A percentile compares a stretch with the other conserved stretches of the same genome.
These are phyloP conservation scores for Hydropotes inermis DNA, from an alignment of 2,113 vertebrate genomes.

Conservation along the genomic window DNA sequence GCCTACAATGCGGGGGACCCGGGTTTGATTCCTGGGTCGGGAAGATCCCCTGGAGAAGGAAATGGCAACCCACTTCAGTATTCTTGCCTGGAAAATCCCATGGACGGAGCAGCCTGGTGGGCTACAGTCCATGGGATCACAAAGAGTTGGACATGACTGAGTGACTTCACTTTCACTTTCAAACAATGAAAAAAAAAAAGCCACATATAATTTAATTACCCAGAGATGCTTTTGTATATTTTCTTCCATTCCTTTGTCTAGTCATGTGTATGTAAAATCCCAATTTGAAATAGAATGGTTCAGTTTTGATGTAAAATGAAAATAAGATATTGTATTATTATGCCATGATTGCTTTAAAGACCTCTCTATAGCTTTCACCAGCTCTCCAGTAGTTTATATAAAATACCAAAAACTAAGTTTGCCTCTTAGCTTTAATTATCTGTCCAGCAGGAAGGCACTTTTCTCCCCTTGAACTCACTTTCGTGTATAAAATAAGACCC, in stretches of 20 bases:
- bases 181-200: background rate
- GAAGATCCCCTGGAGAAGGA: too few relatives aligned
- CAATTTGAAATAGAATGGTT: background rate
- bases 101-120: too few relatives aligned
- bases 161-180: too few relatives aligned
- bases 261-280: background rate
- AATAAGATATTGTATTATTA: background rate
- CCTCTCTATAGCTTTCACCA: background rate
- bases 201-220: background rate
- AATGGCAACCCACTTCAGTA: too few relatives aligned
- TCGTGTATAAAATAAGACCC: background rate
- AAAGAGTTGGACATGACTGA: too few relatives aligned
- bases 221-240: background rate
- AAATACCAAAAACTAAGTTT: background rate
- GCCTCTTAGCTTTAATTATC: background rate
- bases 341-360: background rate
- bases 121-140: too few relatives aligned
- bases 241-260: background rate
- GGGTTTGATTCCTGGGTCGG: too few relatives aligned
- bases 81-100: too few relatives aligned
- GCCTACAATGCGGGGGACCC: too few relatives aligned
- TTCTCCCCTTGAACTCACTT: background rate
- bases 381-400: background rate
- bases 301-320: background rate
- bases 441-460: background rate